These are phyloP conservation scores for Euphydryas editha DNA, from an alignment of 2,888 invertebrate species.

Conservation along the genomic window DNA sequence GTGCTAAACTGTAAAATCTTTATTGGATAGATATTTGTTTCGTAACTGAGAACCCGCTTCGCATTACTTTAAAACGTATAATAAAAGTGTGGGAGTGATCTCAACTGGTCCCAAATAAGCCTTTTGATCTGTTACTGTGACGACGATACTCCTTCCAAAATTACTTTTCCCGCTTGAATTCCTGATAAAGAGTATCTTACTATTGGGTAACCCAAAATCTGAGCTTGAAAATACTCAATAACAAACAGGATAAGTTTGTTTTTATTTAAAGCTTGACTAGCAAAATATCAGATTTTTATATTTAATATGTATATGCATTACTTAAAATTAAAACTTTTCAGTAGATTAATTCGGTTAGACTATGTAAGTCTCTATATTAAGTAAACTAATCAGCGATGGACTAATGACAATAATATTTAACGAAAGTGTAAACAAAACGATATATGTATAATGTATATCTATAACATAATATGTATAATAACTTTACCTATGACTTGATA, in stretches of 20 bases:
- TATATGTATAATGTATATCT: too few species aligned
- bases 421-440: too few species aligned
- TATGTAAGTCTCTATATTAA: too few species aligned
- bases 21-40: slow-evolving; percentile 15
- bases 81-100: slow-evolving; percentile 45
- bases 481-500: too few species aligned
- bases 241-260: slow-evolving; percentile 30
- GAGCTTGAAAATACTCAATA: slow-evolving; percentile 34
- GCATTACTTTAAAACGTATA: slow-evolving; percentile 39
- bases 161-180: slow-evolving; percentile 32
- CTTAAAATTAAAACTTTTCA: too few species aligned
- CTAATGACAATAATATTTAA: too few species aligned
- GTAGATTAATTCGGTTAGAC: too few species aligned
- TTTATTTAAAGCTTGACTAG: slow-evolving; percentile 32
- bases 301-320: too few species aligned
- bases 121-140: slow-evolving; percentile 47
- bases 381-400: too few species aligned
- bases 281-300: slow-evolving; percentile 16
- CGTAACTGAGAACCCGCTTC: slow-evolving; percentile 21
- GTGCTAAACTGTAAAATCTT: neutral
- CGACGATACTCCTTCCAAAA: slow-evolving; percentile 37
- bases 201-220: slow-evolving; percentile 33
- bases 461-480: neutral
- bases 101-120: slow-evolving; percentile 48
- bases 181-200: slow-evolving; percentile 35